Conservation (phyloP, 1,140 invertebrate genomes). For the Anastrepha ludens region DNA sequence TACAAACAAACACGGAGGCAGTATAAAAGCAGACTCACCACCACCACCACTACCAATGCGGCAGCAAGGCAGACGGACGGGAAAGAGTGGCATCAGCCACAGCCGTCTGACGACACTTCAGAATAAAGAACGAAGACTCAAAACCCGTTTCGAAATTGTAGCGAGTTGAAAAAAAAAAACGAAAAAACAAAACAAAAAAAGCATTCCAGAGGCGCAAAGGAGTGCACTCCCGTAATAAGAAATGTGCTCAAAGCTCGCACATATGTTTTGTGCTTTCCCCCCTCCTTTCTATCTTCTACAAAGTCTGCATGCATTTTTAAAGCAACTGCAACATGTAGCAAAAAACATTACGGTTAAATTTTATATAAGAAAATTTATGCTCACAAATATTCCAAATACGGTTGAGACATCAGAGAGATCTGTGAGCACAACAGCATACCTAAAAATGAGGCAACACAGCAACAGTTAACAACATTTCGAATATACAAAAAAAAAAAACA, state of each 20-base stretch:
- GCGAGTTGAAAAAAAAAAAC: background rate
- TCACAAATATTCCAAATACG: background rate
- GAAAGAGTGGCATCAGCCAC: background rate
- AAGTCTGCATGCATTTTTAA: no score
- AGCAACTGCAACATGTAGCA: conserved; percentile 9
- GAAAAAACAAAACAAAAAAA: conserved; percentile 39
- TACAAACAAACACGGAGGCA: background rate
- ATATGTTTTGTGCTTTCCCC: background rate
- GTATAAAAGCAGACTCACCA: background rate
- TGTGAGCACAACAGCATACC: background rate
- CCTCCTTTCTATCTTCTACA: no score
- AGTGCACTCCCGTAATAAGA: background rate
- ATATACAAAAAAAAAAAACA: background rate
- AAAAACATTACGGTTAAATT: background rate
- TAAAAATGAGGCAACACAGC: background rate
- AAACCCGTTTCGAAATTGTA: conserved; percentile 68
- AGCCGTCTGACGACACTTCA: background rate
- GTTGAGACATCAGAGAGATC: background rate
- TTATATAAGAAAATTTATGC: no score
- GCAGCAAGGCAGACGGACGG: background rate
- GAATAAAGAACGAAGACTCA: conserved; percentile 63
- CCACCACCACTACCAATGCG: background rate
- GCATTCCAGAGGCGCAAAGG: background rate
- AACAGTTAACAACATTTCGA: background rate
- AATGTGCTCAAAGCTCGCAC: background rate